A percentile compares a stretch with the other conserved stretches of the same genome.
These are phyloP conservation scores for Pammene fasciana DNA, from an alignment of 2,888 invertebrate species.

Conservation along the genomic window DNA sequence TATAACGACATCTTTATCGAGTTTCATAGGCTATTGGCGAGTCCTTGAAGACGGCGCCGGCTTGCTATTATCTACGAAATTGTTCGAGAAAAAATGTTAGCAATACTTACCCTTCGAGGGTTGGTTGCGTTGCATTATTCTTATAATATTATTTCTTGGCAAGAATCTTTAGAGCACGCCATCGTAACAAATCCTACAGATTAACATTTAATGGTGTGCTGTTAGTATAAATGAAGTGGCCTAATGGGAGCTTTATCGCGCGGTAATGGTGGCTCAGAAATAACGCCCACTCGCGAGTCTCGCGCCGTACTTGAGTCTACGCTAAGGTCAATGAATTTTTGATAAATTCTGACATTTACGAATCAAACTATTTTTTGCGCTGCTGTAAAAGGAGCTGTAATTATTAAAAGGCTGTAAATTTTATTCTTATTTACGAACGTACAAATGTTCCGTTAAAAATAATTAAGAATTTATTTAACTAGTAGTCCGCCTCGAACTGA, in stretches of 20 bases:
- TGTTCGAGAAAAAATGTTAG: conserved; percentile 48
- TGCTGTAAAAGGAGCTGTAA: background rate
- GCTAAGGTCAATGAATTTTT: conserved; percentile 43
- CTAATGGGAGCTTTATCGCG: conserved; percentile 68
- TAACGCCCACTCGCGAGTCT: conserved; percentile 36
- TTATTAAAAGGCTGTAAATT: too few relatives aligned
- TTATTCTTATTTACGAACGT: too few relatives aligned
- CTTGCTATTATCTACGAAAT: conserved; percentile 50
- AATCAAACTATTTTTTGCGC: background rate
- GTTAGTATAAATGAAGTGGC: conserved; percentile 68
- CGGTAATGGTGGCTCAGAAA: conserved; percentile 61
- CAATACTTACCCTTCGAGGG: conserved; percentile 40
- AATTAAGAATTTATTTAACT: too few relatives aligned
- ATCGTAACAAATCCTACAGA: conserved; percentile 63
- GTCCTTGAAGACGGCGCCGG: conserved; percentile 45
- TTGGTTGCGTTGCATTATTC: conserved; percentile 22
- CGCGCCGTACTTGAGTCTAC: conserved; percentile 20
- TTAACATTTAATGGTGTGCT: conserved; percentile 68
- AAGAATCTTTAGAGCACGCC: conserved; percentile 50
- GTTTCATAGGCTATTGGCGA: conserved; percentile 58
- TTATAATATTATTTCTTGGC: conserved; percentile 47
- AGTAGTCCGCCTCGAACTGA: too few relatives aligned
- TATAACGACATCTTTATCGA: conserved; percentile 71
- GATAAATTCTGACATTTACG: conserved; percentile 32
- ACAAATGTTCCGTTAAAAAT: too few relatives aligned